A percentile compares a stretch with the other conserved stretches of the same genome.
Evolutionary conservation across 2,113 vertebrate genomes (phyloP).

Genomic region (Salvelinus sp.): DNA sequence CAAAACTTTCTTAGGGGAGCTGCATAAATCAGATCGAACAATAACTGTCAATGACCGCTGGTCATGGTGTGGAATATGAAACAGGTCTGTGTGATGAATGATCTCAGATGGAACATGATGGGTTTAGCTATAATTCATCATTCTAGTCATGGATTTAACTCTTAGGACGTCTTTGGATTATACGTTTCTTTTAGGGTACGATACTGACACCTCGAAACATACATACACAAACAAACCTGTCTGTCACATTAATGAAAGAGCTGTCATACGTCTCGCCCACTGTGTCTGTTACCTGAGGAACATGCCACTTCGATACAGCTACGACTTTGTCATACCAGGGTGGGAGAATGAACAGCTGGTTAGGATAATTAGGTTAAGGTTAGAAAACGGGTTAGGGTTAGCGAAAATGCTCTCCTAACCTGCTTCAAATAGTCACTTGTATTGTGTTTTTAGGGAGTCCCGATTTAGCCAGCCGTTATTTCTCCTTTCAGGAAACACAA

Average conservation of each 20-base stretch:
- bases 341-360: too few relatives aligned
- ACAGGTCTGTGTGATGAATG: background rate
- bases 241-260: constrained; percentile 10
- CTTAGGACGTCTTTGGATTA: background rate
- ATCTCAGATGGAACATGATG: background rate
- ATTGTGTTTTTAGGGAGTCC: too few relatives aligned
- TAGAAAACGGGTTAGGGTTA: too few relatives aligned
- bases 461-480: background rate
- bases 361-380: too few relatives aligned
- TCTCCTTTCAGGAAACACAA: background rate
- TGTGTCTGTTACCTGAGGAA: background rate
- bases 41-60: background rate
- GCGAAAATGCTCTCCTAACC: constrained; percentile 17
- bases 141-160: too few relatives aligned
- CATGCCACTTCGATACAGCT: too few relatives aligned
- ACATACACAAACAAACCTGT: background rate
- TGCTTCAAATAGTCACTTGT: background rate
- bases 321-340: too few relatives aligned
- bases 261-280: constrained; percentile 2
- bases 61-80: background rate
- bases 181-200: background rate
- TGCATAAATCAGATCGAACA: background rate
- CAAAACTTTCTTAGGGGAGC: background rate
- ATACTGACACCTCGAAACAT: background rate
- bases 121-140: background rate